Evolutionary conservation across 92 coral and sea anemone genomes (phyloP), one percentile per base, ranked within the genome.

Genomic region (Bergia puertoricense): DNA sequence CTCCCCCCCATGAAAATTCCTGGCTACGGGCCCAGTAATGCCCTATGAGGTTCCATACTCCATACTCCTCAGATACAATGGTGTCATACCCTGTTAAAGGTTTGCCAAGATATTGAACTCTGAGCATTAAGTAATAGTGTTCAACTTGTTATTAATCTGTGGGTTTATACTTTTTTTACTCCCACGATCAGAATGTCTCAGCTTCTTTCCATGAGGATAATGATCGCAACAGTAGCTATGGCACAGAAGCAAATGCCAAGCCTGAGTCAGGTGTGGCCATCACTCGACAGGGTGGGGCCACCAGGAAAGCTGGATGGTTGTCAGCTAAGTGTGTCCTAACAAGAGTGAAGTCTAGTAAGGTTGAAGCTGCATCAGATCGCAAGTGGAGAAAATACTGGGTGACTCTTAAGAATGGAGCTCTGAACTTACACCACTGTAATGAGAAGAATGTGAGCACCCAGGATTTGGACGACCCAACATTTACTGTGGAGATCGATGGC

Each of bases 311-410:
- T 43, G 99, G 99, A 40, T 97, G 99, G 99, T 89, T 97, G 36
- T 92, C 98, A 38, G 96, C 91, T 38, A 97, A 97, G 76, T 98
- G 94, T 73, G 96, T 97, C 43, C 92, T 97, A 13, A 91, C 91
- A 9, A 88, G 99, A 89, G 94, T 95, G 23, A 96, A 94, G 85
- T 90, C 92, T 73, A 91, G 89, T 69, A 93, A 96, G 72, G 89
- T 95, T 22, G 99, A 97, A 40, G 92, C 90, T 57, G 96, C 97
- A 0, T 94, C 98, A 38, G 96, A 90, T 81, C 85, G 97, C 78
- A 97, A 97, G 82, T 97, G 99, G 99, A 96, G 95, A 54, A 97
- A 96, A 80, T 95, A 92, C 88, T 97, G 99, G 99, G 98, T 97
- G 89, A 92, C 96, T 18, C 90, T 97, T 81, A 93, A 89, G 74